These are phyloP conservation scores for Caenorhabditis becei DNA, from an alignment of 2,888 invertebrate species.

Conservation along the genomic window DNA sequence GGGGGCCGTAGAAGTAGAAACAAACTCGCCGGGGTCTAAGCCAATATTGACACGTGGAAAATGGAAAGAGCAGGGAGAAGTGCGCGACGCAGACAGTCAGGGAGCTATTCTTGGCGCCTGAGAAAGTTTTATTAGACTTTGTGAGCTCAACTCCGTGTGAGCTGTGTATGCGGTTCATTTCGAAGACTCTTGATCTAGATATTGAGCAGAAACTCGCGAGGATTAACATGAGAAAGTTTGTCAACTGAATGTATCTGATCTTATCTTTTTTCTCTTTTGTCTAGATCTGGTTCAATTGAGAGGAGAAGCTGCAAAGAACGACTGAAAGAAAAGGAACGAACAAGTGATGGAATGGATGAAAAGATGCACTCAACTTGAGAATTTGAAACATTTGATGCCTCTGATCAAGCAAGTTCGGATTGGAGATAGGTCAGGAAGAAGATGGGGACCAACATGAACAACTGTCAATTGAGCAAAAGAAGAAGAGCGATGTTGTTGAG, in stretches of 20 bases:
- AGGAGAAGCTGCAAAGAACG: too few species aligned
- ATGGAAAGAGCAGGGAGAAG: constrained; percentile 3
- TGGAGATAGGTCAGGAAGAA: background rate
- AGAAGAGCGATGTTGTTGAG: background rate
- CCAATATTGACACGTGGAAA: constrained; percentile 51
- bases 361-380: too few species aligned
- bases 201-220: background rate
- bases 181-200: constrained; percentile 36
- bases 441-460: background rate
- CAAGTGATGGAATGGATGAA: too few species aligned
- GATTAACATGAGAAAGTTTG: background rate
- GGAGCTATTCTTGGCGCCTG: constrained; percentile 44
- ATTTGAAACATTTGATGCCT: background rate
- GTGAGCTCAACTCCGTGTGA: constrained; percentile 15
- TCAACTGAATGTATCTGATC: too few species aligned
- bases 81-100: constrained; percentile 11
- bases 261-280: too few species aligned
- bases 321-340: too few species aligned
- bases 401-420: background rate
- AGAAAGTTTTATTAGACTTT: constrained; percentile 41
- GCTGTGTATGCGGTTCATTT: constrained; percentile 37
- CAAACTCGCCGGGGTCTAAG: constrained; percentile 7
- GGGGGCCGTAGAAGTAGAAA: constrained; percentile 7
- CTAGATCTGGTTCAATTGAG: too few species aligned
- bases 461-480: background rate